Base-by-base conservation (phyloP, 2,888 invertebrate species). In the Pandemis heparana region DNA sequence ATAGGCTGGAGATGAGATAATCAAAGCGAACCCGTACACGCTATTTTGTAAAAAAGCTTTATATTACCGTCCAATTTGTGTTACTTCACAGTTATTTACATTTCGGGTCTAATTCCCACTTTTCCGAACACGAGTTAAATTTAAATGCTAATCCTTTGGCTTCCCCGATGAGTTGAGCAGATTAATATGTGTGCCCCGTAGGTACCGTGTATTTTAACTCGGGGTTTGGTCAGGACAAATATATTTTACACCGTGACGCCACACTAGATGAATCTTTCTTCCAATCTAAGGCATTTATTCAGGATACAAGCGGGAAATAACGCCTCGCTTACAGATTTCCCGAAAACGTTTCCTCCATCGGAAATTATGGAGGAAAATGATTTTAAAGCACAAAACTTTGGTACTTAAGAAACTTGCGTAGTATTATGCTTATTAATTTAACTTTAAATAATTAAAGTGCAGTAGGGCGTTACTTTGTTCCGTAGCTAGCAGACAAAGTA, bases 131-230 rank as follows among this genome's bases (percentile, higher is more conserved):
- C 64, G 48, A 10, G 64, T 46, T 10, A 64, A 23, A 38, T 64
- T 64, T 64, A 64, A 64, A 64, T 64, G 48, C 48, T n/a, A 48
- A 64, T 64, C 48, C 64, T 48, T 48, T 48, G 48, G 14, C 23
- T 63, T 43, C n/a, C 64, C 46, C 14, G 32, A 64, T 32, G 64
- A 46, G 23, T 63, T 16, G 46, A 43, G 14, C 32, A 10, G n/a
- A 61, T 61, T 61, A 64, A 48, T 46, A 14, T 43, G 46, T 23
- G 23, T n/a, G n/a, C 23, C 12, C n/a, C n/a, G n/a, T n/a, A n/a
- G n/a, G n/a, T n/a, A 39, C 38, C 16, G 56, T 56, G 23, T 23
- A 56, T 56, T 23, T 56, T 5, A 12, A 56, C 23, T 10, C 18
- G 5, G 10, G 23, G 0, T 5, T n/a, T 7, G n/a, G n/a, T n/a